Evolutionary conservation across 1,140 invertebrate genomes (phyloP), one percentile per base, ranked within the genome.

Genomic region (Dreissena rostriformis): DNA sequence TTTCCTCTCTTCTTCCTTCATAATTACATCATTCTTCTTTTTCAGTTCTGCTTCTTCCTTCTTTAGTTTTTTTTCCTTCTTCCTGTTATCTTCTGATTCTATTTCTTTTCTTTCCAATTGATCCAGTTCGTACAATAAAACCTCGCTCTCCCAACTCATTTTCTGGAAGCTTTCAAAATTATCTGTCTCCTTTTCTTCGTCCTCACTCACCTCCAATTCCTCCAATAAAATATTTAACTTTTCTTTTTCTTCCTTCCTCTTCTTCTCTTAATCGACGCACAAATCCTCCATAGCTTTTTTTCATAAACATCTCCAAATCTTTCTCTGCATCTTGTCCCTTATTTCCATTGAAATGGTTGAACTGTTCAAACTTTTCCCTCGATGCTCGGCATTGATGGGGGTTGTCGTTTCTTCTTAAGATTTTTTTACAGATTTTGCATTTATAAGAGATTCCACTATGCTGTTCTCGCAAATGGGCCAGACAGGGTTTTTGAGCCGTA

Each of bases 391-490:
- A 77, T 19, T 0, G 10, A 49, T 77, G 74, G 1, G 74, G 74
- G 49, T 66, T 77, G 28, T 77, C 74, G 51, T 77, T 77, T 49
- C 61, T 65, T 49, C 55, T 5, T 11, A 66, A 77, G 10, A 77
- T 77, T n/a, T 53, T 39, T 22, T 14, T 19, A 49, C 57, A 65
- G 19, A 24, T 65, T 11, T 15, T 77, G 49, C 74, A 77, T 29
- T 75, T 75, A 26, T 26, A 75, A n/a, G 52, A 57, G 39, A 75
- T 61, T 0, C 72, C 22, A n/a, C 74, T 77, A 49, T 77, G 74
- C n/a, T 77, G 74, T 14, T 77, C 74, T 55, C 22, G 55, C 4
- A 74, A n/a, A 57, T 74, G 49, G 8, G n/a, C 12, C 72, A 74
- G 26, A 28, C 72, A 74, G 14, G 52, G 8, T 24, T 24, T 74